Conservation (phyloP, 2,797 vertebrate genomes). For the Gambusia yucatana region DNA sequence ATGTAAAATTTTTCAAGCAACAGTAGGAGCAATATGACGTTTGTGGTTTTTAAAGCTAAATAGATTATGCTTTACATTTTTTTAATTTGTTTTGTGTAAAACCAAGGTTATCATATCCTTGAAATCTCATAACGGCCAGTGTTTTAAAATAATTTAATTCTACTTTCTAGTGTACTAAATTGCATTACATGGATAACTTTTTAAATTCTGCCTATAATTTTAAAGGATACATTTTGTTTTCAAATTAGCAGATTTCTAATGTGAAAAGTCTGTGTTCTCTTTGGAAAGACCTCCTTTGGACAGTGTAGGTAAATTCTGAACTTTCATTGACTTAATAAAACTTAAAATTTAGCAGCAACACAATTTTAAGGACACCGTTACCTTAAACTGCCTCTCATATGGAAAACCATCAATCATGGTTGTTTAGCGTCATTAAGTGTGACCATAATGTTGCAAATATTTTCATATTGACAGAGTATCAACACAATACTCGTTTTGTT, state of each 20-base stretch:
- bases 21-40: neutral
- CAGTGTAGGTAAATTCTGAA: neutral
- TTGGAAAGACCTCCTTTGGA: neutral
- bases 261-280: neutral
- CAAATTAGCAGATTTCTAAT: neutral
- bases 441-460: neutral
- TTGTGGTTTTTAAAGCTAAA: neutral
- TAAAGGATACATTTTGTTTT: neutral
- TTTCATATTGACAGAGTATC: neutral
- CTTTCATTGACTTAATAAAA: neutral
- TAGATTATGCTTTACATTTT: neutral
- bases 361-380: neutral
- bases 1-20: neutral
- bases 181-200: neutral
- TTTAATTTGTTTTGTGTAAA: neutral
- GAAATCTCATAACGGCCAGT: neutral
- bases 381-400: neutral
- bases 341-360: neutral
- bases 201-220: neutral
- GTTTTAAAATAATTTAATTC: neutral
- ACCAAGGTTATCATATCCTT: neutral
- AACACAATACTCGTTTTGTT: neutral
- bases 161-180: neutral
- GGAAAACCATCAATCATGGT: neutral
- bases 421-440: neutral